Evolutionary conservation across 2,888 invertebrate genomes (phyloP).

Genomic region (Acleris holmiana): DNA sequence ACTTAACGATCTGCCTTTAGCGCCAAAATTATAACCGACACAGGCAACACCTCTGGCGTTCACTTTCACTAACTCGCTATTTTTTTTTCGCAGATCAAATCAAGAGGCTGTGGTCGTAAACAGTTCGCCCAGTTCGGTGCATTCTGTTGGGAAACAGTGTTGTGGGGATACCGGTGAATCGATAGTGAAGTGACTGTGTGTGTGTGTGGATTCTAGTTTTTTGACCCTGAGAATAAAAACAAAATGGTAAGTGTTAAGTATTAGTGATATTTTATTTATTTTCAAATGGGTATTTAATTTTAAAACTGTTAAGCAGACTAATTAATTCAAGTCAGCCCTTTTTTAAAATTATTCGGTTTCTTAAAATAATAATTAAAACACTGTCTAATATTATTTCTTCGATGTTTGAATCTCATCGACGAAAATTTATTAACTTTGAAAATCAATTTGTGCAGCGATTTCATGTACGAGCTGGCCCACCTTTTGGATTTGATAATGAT

Average conservation of each 20-base stretch:
- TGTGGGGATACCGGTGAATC: constrained; percentile 46
- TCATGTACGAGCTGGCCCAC: too few relatives aligned
- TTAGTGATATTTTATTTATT: neutral
- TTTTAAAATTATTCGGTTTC: too few relatives aligned
- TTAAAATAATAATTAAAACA: too few relatives aligned
- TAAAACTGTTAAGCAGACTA: neutral
- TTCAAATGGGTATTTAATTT: neutral
- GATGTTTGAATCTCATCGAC: too few relatives aligned
- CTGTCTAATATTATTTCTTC: too few relatives aligned
- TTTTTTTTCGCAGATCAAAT: constrained; percentile 61
- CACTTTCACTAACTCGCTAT: constrained; percentile 63
- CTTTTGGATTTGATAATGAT: too few relatives aligned
- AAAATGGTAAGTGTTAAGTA: constrained; percentile 36
- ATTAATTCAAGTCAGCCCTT: too few relatives aligned
- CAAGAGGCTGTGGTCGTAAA: constrained; percentile 51
- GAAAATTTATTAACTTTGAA: too few relatives aligned
- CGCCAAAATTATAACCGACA: constrained; percentile 27
- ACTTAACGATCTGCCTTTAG: constrained; percentile 17
- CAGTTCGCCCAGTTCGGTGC: constrained; percentile 50
- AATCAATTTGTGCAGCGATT: too few relatives aligned
- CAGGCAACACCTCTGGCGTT: constrained; percentile 51
- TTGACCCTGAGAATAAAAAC: constrained; percentile 9
- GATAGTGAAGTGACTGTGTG: constrained; percentile 41
- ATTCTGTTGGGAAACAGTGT: constrained; percentile 49
- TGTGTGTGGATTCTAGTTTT: constrained; percentile 41